These are phyloP conservation scores for Hedya salicella DNA, from an alignment of 2,888 invertebrate species.

Conservation along the genomic window DNA sequence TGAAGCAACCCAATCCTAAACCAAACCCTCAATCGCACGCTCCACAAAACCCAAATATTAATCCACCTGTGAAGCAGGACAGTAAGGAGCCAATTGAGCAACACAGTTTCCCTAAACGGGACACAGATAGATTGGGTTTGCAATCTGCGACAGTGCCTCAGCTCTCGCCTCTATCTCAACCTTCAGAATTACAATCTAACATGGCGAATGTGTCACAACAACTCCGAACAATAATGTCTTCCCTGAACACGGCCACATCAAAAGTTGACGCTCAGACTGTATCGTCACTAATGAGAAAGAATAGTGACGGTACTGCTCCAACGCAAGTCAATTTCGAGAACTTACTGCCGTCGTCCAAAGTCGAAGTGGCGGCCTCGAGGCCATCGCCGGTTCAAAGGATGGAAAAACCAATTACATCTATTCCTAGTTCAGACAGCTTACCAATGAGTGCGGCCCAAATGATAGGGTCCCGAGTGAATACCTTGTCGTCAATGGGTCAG, in stretches of 20 bases:
- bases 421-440: slow-evolving; percentile 61
- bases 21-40: slow-evolving; percentile 48
- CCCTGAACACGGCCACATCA: slow-evolving; percentile 82
- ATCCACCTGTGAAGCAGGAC: slow-evolving; percentile 56
- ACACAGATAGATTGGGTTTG: slow-evolving; percentile 67
- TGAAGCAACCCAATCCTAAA: slow-evolving; percentile 61
- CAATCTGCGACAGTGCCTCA: slow-evolving; percentile 86
- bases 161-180: slow-evolving; percentile 89
- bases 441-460: slow-evolving; percentile 74
- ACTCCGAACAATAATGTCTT: slow-evolving; percentile 87
- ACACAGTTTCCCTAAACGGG: slow-evolving; percentile 65
- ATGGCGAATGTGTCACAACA: slow-evolving; percentile 90
- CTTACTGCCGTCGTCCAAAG: slow-evolving; percentile 79
- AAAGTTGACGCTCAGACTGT: slow-evolving; percentile 78
- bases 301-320: slow-evolving; percentile 69
- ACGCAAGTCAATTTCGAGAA: slow-evolving; percentile 83
- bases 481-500: slow-evolving; percentile 71
- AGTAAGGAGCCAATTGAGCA: slow-evolving; percentile 65
- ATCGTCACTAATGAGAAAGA: slow-evolving; percentile 78
- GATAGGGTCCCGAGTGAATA: slow-evolving; percentile 73
- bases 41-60: slow-evolving; percentile 55
- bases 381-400: slow-evolving; percentile 73
- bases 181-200: slow-evolving; percentile 88
- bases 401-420: slow-evolving; percentile 65
- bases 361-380: slow-evolving; percentile 73